Evolutionary conservation across 2,888 invertebrate genomes (phyloP).

Genomic region (Sylvicola cinctus): DNA sequence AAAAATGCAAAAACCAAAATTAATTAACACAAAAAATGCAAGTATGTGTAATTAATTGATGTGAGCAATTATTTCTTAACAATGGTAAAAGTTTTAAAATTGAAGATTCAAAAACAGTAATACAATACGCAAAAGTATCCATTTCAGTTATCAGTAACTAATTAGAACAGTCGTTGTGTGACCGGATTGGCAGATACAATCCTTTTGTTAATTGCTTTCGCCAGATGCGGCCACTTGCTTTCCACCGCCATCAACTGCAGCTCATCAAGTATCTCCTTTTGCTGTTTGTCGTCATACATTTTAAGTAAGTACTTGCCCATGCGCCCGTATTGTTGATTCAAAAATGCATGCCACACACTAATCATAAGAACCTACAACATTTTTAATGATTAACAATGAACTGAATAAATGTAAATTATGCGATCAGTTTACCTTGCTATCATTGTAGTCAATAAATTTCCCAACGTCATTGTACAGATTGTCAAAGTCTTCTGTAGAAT

Average conservation of each 20-base stretch:
- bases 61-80: too few species aligned
- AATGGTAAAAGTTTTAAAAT: too few species aligned
- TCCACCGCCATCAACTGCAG: constrained; percentile 15
- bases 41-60: too few species aligned
- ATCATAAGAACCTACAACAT: constrained; percentile 44
- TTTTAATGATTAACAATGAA: constrained; percentile 6
- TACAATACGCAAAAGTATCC: too few species aligned
- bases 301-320: constrained; percentile 54
- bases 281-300: constrained; percentile 62
- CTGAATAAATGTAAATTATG: constrained; percentile 2
- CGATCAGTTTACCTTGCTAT: constrained; percentile 39
- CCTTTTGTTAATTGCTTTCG: constrained; percentile 15
- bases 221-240: constrained; percentile 19
- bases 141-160: too few species aligned
- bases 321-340: constrained; percentile 60
- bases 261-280: constrained; percentile 36
- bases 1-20: too few species aligned
- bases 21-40: too few species aligned
- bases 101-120: too few species aligned
- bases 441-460: constrained; percentile 61
- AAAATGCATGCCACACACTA: constrained; percentile 62
- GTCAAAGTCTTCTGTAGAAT: constrained; percentile 34
- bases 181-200: constrained; percentile 19
- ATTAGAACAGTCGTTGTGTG: constrained; percentile 14
- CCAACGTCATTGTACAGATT: constrained; percentile 45